Percentiles rank a stretch among this genome's conserved stretches.
Conservation (phyloP, 2,888 invertebrate species). For the Cosmopolites sordidus region DNA sequence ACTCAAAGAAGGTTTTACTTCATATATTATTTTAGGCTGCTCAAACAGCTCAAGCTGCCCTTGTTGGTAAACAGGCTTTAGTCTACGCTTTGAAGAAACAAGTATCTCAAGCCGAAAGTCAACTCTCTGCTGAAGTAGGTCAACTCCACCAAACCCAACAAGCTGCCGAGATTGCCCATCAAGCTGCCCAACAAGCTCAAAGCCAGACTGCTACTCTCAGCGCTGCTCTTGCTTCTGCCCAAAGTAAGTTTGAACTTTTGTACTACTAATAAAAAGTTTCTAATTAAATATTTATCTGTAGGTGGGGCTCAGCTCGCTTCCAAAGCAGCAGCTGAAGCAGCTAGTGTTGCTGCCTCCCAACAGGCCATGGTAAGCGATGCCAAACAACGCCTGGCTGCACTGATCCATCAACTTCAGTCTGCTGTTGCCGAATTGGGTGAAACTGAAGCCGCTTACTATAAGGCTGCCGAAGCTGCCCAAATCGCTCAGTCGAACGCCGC, state of each 20-base stretch:
- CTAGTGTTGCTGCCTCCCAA: slow-evolving; percentile 31
- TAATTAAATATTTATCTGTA: slow-evolving; percentile 1
- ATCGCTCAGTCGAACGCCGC: slow-evolving; percentile 69
- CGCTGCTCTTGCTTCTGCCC: slow-evolving; percentile 56
- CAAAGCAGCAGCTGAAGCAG: slow-evolving; percentile 30
- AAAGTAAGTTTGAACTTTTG: slow-evolving; percentile 28
- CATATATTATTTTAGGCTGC: slow-evolving; percentile 51
- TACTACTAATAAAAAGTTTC: background rate
- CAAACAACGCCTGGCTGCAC: slow-evolving; percentile 58
- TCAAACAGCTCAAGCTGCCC: slow-evolving; percentile 59
- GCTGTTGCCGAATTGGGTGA: slow-evolving; percentile 67
- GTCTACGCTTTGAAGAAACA: slow-evolving; percentile 59
- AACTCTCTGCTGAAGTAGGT: slow-evolving; percentile 61
- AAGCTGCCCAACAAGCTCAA: slow-evolving; percentile 66
- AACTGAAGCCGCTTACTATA: slow-evolving; percentile 63
- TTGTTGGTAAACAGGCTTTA: slow-evolving; percentile 55
- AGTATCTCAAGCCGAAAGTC: slow-evolving; percentile 61
- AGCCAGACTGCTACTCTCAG: slow-evolving; percentile 61
- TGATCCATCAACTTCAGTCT: slow-evolving; percentile 62
- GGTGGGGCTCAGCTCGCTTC: slow-evolving; percentile 29
- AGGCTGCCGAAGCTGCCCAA: slow-evolving; percentile 61
- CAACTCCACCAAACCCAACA: slow-evolving; percentile 67
- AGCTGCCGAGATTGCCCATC: slow-evolving; percentile 62
- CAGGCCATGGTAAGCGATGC: slow-evolving; percentile 50
- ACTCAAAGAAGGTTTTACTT: too few relatives aligned